Evolutionary conservation across 2,113 vertebrate genomes (phyloP).

Genomic region (Australoheros scitulus): DNA sequence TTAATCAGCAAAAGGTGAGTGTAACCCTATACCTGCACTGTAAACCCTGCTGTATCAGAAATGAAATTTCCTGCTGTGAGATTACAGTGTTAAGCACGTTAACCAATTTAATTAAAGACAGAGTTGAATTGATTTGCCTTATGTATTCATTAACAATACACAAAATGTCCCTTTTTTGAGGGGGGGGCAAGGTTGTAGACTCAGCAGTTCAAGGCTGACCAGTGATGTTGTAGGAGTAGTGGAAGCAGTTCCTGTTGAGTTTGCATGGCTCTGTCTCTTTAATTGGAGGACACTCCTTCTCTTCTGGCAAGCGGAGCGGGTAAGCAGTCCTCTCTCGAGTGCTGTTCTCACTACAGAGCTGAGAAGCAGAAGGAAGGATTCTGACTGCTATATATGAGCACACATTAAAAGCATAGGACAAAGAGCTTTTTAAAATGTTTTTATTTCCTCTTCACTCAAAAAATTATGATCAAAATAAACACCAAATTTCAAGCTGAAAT

Average conservation of each 20-base stretch:
- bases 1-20: background rate
- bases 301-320: constrained; percentile 84
- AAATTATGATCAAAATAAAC: background rate
- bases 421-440: background rate
- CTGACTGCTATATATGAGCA: background rate
- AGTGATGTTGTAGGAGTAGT: constrained; percentile 96
- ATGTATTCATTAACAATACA: background rate
- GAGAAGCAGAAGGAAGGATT: constrained; percentile 39
- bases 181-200: background rate
- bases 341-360: constrained; percentile 88
- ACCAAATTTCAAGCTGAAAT: no score
- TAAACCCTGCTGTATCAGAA: background rate
- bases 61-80: background rate
- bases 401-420: background rate
- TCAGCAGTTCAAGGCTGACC: constrained; percentile 75
- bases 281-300: constrained; percentile 84
- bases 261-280: constrained; percentile 84
- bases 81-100: background rate
- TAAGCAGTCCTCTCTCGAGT: constrained; percentile 83
- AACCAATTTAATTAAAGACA: background rate
- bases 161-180: background rate
- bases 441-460: no score
- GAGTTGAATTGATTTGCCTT: background rate
- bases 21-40: background rate
- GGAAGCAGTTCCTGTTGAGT: constrained; percentile 94